Evolutionary conservation across 2,888 invertebrate species (phyloP).

Genomic region (Clitarchus hookeri): DNA sequence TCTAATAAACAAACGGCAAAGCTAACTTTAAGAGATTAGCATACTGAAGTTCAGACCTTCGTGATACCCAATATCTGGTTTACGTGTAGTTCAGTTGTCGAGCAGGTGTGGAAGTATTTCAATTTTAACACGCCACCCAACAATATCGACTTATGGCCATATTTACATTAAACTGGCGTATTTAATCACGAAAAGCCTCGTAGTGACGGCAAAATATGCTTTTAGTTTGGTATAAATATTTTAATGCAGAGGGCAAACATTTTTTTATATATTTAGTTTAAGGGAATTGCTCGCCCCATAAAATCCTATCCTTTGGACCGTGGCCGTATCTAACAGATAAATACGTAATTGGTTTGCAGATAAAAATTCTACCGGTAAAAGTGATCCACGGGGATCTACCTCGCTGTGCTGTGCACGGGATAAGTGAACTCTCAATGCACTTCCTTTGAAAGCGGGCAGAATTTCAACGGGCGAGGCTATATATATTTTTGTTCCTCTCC

Average conservation of each 20-base stretch:
- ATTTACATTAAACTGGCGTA: too few relatives aligned
- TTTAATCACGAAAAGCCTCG: not conserved
- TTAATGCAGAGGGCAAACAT: not conserved
- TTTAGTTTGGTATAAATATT: not conserved
- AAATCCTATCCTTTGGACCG: not conserved
- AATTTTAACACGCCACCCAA: too few relatives aligned
- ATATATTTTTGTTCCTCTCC: not conserved
- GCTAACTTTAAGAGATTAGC: too few relatives aligned
- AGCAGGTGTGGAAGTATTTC: too few relatives aligned
- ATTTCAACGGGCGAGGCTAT: not conserved
- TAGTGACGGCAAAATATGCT: not conserved
- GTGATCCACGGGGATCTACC: not conserved
- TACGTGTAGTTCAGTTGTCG: too few relatives aligned
- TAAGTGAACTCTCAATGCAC: not conserved
- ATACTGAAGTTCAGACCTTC: too few relatives aligned
- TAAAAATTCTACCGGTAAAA: not conserved
- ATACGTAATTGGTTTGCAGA: not conserved
- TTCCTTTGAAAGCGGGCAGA: not conserved
- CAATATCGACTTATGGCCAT: too few relatives aligned
- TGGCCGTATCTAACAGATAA: not conserved
- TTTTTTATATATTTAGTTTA: not conserved
- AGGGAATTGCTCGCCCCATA: not conserved
- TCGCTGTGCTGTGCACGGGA: not conserved
- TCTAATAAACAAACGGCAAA: too few relatives aligned
- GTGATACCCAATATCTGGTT: too few relatives aligned